These are phyloP conservation scores for Drosophila testacea DNA, from an alignment of 2,888 invertebrate genomes.

Conservation along the genomic window DNA sequence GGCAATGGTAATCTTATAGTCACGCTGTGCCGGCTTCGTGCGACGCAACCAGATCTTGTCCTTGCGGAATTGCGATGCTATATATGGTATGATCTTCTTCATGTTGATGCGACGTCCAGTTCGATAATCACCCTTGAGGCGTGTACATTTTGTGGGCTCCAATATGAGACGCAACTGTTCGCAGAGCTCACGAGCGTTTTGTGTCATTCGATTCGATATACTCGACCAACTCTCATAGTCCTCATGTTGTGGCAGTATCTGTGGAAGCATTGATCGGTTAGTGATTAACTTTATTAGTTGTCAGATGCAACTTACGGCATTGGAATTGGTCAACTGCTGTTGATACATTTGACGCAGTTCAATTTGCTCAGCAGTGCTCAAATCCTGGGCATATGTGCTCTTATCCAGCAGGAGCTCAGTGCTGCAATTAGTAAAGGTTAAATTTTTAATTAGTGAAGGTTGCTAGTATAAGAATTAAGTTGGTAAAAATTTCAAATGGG, in stretches of 20 bases:
- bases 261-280: neutral
- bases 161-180: conserved; percentile 97
- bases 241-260: conserved; percentile 76
- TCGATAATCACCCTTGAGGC: conserved; percentile 97
- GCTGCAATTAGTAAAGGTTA: conserved; percentile 37
- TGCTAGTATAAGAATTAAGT: no score
- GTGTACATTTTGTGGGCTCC: conserved; percentile 97
- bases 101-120: conserved; percentile 99
- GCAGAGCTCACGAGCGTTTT: conserved; percentile 93
- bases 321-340: conserved; percentile 75
- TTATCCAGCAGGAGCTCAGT: conserved; percentile 82
- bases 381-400: conserved; percentile 71
- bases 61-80: conserved; percentile 99
- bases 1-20: conserved; percentile 98
- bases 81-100: conserved; percentile 98
- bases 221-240: conserved; percentile 84
- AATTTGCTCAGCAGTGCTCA: conserved; percentile 75
- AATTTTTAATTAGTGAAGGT: neutral
- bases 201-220: conserved; percentile 84
- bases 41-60: conserved; percentile 99
- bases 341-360: conserved; percentile 83
- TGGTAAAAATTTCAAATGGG: no score
- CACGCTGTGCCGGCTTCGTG: conserved; percentile 96
- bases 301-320: conserved; percentile 62
- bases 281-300: neutral